A percentile compares a stretch with the other conserved stretches of the same genome.
phyloP scores from a whole-genome alignment of 2,113 vertebrate genomes.

The Bambusicola thoracicus region DNA sequence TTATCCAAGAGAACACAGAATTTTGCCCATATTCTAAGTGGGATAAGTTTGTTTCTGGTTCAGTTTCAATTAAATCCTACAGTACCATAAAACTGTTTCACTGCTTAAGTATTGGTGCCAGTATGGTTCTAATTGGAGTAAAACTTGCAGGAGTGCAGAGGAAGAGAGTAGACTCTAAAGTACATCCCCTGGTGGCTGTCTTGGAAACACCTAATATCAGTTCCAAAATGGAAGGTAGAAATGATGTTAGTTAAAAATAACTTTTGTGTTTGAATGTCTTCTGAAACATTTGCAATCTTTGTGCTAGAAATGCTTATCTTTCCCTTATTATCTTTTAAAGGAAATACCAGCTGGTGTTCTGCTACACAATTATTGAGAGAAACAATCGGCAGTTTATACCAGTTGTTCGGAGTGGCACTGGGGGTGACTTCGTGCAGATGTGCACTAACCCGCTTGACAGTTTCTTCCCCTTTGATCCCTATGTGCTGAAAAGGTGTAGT shows the following conservation, averaged over 20 bases:
- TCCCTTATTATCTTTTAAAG: conserved; percentile 66
- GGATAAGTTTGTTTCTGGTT: background rate
- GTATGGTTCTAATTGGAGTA: background rate
- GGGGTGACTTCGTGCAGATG: conserved; percentile 82
- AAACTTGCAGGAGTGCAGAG: background rate
- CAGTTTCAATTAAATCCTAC: background rate
- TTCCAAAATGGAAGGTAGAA: background rate
- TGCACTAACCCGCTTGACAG: conserved; percentile 93
- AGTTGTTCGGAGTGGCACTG: conserved; percentile 82
- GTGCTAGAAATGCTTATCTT: background rate
- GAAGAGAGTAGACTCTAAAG: background rate
- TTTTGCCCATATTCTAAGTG: background rate
- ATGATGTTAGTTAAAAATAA: background rate
- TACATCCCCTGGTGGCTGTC: background rate
- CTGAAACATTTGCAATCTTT: background rate
- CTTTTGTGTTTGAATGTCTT: background rate
- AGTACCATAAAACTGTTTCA: background rate
- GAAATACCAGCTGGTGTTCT: conserved; percentile 97
- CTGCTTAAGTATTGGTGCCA: background rate
- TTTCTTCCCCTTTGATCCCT: conserved; percentile 98
- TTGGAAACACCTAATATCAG: background rate
- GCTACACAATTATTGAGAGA: conserved; percentile 95
- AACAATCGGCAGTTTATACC: conserved; percentile 90
- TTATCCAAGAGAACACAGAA: background rate
- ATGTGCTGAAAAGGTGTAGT: conserved; percentile 89